Base-by-base conservation (phyloP, 1,140 invertebrate genomes). In the Diprion similis region DNA sequence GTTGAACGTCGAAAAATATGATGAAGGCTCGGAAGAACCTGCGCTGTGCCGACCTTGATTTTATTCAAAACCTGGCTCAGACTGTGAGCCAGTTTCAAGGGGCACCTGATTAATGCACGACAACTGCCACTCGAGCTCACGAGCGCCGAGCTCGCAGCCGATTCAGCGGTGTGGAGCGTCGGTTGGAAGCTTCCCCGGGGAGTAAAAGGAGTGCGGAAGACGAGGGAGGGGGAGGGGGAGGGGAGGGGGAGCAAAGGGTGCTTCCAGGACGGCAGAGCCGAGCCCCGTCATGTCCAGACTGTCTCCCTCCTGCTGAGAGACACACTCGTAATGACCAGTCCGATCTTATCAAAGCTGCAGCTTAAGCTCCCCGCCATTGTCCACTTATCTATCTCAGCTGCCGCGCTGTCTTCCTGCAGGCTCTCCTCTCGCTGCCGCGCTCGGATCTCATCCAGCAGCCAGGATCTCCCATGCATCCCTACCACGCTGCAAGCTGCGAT, bases 271-370 rank as follows among this genome's bases (percentile, higher is more conserved):
- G n/a, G 9, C 4, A 59, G 24, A 82, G 80, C 82, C 80, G 79
- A 83, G 82, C 80, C 78, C 78, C 82, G 78, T 82, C 83, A 84
- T 84, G 83, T 83, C 80, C 83, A 81, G 77, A 79, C 79, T 77
- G 74, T 82, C 80, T 82, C 79, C 80, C 51, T 59, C 83, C 82
- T 75, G 81, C 83, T 84, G 83, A 68, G 83, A 83, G 83, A 84
- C 82, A 83, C 80, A 45, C 37, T 83, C 80, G 82, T 85, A 85
- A 85, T 85, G 83, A 83, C 82, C 83, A 79, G 75, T 78, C 81
- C 81, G 83, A 85, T 85, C 82, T 85, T 83, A 85, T 83, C 83
- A 82, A 78, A 71, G 73, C 74, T 71, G 70, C 73, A 72, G 77
- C 68, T 66, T 71, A 76, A 73, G 78, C 78, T 81, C 80, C 79